A percentile compares a stretch with the other conserved stretches of the same genome.
Conservation (phyloP, 1,140 invertebrate genomes). For the Drosophila repleta region DNA sequence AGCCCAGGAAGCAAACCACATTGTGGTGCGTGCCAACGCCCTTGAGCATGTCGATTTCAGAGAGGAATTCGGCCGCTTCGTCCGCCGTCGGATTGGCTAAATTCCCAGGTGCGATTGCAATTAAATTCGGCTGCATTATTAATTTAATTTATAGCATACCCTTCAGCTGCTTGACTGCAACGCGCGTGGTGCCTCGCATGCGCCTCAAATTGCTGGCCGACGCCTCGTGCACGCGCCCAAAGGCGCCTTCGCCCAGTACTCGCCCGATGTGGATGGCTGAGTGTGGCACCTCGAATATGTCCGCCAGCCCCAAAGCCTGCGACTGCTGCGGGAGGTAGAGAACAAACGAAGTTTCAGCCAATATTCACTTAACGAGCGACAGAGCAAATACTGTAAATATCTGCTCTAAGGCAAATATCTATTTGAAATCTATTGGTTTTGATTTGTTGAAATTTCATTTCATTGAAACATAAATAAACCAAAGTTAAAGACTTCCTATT, state of each 20-base stretch:
- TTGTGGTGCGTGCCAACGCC: conserved; percentile 90
- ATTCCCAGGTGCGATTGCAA: neutral
- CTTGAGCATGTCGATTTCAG: conserved; percentile 92
- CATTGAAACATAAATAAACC: too few species aligned
- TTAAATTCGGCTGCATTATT: neutral
- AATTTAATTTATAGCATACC: conserved; percentile 79
- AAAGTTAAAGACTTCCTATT: too few species aligned
- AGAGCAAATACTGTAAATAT: too few species aligned
- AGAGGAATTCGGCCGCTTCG: conserved; percentile 88
- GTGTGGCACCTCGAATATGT: conserved; percentile 76
- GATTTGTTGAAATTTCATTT: too few species aligned
- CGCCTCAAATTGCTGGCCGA: conserved; percentile 85
- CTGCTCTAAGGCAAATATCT: too few species aligned
- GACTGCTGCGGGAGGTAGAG: conserved; percentile 50
- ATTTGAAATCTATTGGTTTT: too few species aligned
- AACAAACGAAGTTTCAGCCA: too few species aligned
- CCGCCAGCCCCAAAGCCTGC: conserved; percentile 66
- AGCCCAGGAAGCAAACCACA: conserved; percentile 91
- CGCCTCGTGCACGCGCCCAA: conserved; percentile 89
- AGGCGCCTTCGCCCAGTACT: conserved; percentile 90
- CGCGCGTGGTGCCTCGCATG: conserved; percentile 84
- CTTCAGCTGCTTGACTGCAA: conserved; percentile 90
- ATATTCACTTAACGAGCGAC: too few species aligned
- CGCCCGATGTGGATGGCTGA: conserved; percentile 80
- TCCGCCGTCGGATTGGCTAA: conserved; percentile 85